Percentiles rank a stretch among this genome's conserved stretches.
Evolutionary conservation across 2,113 vertebrate species (phyloP).

Genomic region (Eidolon helvum): DNA sequence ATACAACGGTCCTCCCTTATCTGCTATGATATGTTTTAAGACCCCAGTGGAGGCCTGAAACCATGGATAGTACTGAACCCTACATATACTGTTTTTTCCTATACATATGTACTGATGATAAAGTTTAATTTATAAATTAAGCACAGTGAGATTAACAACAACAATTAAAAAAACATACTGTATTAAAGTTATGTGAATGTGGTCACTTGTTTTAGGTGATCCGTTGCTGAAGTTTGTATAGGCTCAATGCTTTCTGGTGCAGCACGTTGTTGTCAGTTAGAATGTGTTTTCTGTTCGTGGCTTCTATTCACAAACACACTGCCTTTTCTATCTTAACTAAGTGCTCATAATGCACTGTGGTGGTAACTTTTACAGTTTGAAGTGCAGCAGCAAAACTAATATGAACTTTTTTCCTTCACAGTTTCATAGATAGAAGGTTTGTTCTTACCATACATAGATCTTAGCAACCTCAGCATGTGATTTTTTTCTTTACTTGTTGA

Average conservation of each 20-base stretch:
- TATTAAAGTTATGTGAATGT: background rate
- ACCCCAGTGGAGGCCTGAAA: background rate
- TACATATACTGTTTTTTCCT: background rate
- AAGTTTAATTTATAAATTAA: background rate
- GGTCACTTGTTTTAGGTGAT: background rate
- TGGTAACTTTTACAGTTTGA: background rate
- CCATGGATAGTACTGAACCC: background rate
- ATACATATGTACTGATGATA: background rate
- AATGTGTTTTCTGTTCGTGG: background rate
- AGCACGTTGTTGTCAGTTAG: background rate
- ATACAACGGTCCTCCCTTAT: background rate
- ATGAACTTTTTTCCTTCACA: background rate
- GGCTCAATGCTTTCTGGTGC: background rate
- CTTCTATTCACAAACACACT: background rate
- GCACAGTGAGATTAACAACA: background rate
- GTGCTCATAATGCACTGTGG: background rate
- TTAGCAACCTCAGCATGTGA: background rate
- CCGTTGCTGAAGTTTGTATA: background rate
- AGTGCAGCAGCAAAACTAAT: background rate
- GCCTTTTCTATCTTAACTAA: background rate
- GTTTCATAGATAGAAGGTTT: background rate
- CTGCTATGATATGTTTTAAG: background rate
- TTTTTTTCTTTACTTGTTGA: background rate
- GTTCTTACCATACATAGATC: background rate
- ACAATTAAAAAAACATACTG: background rate